Evolutionary conservation across 2,113 vertebrate genomes (phyloP).

Genomic region (Noturus placidus): DNA sequence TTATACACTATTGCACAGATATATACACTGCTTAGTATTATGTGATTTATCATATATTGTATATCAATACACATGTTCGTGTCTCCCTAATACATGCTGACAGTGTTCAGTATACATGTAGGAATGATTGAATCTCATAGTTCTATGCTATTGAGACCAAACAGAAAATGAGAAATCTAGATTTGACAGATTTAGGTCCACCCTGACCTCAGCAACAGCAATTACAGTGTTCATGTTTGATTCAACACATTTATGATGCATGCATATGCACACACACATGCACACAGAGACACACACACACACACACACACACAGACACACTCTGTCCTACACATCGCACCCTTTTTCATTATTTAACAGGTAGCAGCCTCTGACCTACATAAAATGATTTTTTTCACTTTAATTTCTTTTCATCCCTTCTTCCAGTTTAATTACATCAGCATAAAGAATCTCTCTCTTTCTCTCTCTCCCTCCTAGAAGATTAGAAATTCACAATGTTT

Average conservation of each 20-base stretch:
- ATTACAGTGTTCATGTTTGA: conserved; percentile 35
- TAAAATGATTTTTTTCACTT: conserved; percentile 47
- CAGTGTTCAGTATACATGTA: background rate
- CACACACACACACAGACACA: conserved; percentile 12
- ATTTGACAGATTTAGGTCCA: conserved; percentile 10
- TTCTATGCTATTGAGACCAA: background rate
- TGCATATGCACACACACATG: background rate
- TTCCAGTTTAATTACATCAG: conserved; percentile 44
- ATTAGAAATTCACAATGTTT: conserved; percentile 56
- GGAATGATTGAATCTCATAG: background rate
- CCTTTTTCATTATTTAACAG: conserved; percentile 52
- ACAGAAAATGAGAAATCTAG: conserved; percentile 13
- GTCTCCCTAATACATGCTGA: background rate
- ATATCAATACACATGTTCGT: background rate
- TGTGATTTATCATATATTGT: background rate
- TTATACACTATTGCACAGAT: background rate
- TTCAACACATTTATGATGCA: conserved; percentile 22
- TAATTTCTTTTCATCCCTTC: conserved; percentile 43
- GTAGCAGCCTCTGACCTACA: conserved; percentile 46
- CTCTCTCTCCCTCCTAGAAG: conserved; percentile 1
- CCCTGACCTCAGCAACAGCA: conserved; percentile 23
- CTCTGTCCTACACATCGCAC: background rate
- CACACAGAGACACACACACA: conserved; percentile 1
- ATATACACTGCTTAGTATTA: background rate
- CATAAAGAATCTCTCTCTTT: conserved; percentile 4